Base-by-base conservation (phyloP, 2,797 vertebrate genomes). In the Alectoris magna region DNA sequence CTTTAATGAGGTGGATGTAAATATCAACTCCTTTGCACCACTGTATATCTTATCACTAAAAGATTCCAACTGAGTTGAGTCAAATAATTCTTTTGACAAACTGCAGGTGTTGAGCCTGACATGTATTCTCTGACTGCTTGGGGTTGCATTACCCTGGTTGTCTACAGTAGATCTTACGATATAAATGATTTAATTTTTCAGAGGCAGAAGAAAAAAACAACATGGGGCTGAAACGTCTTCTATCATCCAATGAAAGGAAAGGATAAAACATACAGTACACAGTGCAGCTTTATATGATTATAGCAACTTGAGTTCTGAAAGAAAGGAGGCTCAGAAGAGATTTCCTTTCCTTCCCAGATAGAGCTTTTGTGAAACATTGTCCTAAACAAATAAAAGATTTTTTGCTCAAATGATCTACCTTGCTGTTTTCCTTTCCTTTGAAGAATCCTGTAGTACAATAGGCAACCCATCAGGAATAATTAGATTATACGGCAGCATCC, bases 341-440 rank as follows among this genome's bases (percentile, higher is more conserved):
- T 96, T 97, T 97, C 90, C 91, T 86, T 90, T 78, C 92, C 93
- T 94, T 96, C 91, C 69, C 78, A 94, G 94, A 94, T 95, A 95
- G 81, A 91, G 60, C 95, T 95, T 97, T 96, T 97, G 95, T 96
- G 91, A 93, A 94, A 96, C 95, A 95, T 95, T 96, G 95, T 96
- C 90, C 96, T 95, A 96, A 96, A 96, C 91, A 97, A 97, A 96
- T 95, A 96, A 96, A 97, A 96, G 96, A 94, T 90, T 97, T 96
- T 96, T 96, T 96, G 39, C 95, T 95, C 88, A 96, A 95, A 97
- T 84, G 93, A 92, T 96, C 93, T 96, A 97, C 95, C 95, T 97
- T 97, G 95, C 95, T 97, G 95, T 97, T 97, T 95, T 96, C 64
- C 82, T 88, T 93, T 88, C 95, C 96, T 97, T 97, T 97, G 96